phyloP scores from a whole-genome alignment of 2,888 invertebrate species.

The Cepaea hortensis region DNA sequence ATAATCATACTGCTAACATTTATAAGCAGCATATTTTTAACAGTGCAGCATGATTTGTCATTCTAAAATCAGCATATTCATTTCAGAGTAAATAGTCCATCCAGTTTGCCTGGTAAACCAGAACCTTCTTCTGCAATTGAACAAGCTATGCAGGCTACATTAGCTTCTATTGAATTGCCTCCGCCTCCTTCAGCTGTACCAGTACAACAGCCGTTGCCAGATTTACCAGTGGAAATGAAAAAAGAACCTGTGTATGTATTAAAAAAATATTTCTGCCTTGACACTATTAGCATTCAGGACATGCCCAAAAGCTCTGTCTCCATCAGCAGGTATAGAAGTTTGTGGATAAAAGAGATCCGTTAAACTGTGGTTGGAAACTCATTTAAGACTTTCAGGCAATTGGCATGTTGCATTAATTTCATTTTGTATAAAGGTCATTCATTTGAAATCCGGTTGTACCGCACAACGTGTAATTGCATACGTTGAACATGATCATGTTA shows the following conservation, averaged over 20 bases:
- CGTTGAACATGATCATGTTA: no score
- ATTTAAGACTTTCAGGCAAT: no score
- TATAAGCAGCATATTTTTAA: not conserved
- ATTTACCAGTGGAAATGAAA: conserved; percentile 28
- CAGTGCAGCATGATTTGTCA: not conserved
- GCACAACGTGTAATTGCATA: no score
- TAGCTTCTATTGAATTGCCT: conserved; percentile 86
- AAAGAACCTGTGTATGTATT: conserved; percentile 38
- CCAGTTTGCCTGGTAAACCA: conserved; percentile 50
- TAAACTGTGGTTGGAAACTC: no score
- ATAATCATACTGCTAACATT: no score
- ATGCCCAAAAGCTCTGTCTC: no score
- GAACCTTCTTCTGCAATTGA: conserved; percentile 81
- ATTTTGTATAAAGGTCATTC: no score
- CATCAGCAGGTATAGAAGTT: no score
- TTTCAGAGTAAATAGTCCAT: conserved; percentile 56
- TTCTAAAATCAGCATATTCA: conserved; percentile 11
- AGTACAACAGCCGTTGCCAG: conserved; percentile 27
- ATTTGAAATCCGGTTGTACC: no score
- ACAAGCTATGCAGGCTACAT: conserved; percentile 95
- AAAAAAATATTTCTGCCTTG: not conserved
- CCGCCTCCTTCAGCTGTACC: conserved; percentile 59
- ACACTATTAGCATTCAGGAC: no score
- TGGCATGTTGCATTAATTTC: no score
- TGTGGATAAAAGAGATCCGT: no score